Evolutionary conservation across 2,888 invertebrate species (phyloP).

Genomic region (Erebia epiphron): DNA sequence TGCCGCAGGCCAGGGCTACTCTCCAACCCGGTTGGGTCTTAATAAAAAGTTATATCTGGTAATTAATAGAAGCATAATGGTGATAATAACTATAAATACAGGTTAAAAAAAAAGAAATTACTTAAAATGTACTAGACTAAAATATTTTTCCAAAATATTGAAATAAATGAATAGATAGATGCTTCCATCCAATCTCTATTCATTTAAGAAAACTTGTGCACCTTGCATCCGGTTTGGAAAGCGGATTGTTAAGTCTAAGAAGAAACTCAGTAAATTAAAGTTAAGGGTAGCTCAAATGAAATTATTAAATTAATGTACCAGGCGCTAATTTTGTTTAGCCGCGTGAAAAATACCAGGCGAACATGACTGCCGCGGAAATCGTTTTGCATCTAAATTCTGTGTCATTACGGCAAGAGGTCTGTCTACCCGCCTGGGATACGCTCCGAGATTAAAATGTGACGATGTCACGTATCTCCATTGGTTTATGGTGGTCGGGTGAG

Average conservation of each 20-base stretch:
- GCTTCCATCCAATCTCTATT: too few species aligned
- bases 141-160: too few species aligned
- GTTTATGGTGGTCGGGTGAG: conserved; percentile 29
- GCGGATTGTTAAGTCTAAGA: background rate
- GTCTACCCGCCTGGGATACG: conserved; percentile 51
- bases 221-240: background rate
- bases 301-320: conserved; percentile 18
- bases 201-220: too few species aligned
- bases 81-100: too few species aligned
- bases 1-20: too few species aligned
- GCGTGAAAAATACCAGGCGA: conserved; percentile 38
- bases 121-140: too few species aligned
- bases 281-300: background rate
- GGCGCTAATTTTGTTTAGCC: conserved; percentile 36
- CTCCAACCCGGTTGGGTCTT: too few species aligned
- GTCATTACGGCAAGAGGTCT: conserved; percentile 56
- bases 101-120: background rate
- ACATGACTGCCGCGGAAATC: conserved; percentile 38
- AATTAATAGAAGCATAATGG: too few species aligned
- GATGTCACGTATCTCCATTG: conserved; percentile 42
- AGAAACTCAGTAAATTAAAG: too few species aligned
- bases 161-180: too few species aligned
- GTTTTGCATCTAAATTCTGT: conserved; percentile 42
- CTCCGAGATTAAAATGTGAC: conserved; percentile 49
- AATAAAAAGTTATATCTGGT: too few species aligned